Percentiles rank a stretch among this genome's conserved stretches.
These are phyloP conservation scores for Malurus elegans DNA, from an alignment of 2,113 vertebrate genomes.

Conservation along the genomic window DNA sequence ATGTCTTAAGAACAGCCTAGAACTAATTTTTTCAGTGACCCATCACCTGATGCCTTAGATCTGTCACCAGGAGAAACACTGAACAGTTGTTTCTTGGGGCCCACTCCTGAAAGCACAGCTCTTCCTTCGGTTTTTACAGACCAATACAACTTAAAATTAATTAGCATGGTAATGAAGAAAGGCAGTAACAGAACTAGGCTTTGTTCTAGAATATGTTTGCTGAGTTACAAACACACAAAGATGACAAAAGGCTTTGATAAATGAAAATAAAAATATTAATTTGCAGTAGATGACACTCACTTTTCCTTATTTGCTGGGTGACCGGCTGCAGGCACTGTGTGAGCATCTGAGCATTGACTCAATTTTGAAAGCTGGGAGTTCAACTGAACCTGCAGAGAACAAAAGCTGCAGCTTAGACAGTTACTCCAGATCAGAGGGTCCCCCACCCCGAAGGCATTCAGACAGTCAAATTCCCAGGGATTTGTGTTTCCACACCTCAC, in stretches of 20 bases:
- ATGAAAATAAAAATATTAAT: neutral
- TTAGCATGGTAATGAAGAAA: fast-evolving
- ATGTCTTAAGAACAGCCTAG: neutral
- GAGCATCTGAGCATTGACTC: conserved; percentile 18
- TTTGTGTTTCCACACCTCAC: fast-evolving
- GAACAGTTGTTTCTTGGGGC: neutral
- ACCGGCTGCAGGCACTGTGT: neutral
- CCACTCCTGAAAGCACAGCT: neutral
- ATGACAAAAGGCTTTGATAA: neutral
- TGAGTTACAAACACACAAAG: neutral
- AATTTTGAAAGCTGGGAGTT: conserved; percentile 73
- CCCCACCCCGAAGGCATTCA: fast-evolving
- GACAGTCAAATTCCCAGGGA: neutral
- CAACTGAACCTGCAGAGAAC: conserved; percentile 79
- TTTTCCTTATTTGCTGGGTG: conserved; percentile 79
- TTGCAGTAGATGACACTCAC: conserved; percentile 55
- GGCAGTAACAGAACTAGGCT: neutral
- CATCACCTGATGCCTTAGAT: neutral
- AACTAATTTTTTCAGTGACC: neutral
- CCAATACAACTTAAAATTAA: neutral
- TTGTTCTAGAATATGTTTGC: neutral
- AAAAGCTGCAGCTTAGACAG: neutral
- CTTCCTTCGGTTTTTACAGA: neutral
- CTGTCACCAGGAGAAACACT: neutral
- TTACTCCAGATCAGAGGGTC: neutral